phyloP scores from a whole-genome alignment of 2,797 vertebrate genomes.

The Myiotriccus ornatus region DNA sequence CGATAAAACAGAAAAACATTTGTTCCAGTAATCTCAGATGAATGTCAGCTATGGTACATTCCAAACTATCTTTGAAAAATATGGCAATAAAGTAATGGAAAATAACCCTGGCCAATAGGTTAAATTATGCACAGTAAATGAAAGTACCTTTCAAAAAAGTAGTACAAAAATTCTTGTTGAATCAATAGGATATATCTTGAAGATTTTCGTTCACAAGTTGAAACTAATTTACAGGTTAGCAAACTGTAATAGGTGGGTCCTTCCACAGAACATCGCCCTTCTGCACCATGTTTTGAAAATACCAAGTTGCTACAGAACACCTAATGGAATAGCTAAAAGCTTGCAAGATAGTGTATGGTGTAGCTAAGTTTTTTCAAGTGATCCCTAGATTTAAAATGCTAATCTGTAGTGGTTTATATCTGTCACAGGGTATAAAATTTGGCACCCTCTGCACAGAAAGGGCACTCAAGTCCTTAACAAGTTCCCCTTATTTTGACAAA shows the following conservation, averaged over 20 bases:
- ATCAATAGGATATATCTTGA: not conserved
- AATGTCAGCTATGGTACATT: not conserved
- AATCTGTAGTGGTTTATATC: not conserved
- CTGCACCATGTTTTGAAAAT: not conserved
- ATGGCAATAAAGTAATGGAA: not conserved
- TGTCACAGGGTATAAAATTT: not conserved
- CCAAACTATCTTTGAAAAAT: not conserved
- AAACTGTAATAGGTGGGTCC: not conserved
- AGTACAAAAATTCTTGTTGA: not conserved
- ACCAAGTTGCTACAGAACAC: not conserved
- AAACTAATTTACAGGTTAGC: not conserved
- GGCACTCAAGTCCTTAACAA: not conserved
- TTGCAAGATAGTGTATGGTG: not conserved
- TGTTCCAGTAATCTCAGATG: not conserved
- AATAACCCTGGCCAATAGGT: not conserved
- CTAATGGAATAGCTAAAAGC: not conserved
- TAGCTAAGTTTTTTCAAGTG: not conserved
- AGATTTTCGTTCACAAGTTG: not conserved
- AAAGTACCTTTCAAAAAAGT: not conserved
- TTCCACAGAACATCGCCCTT: not conserved
- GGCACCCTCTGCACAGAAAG: not conserved
- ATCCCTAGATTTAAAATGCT: not conserved
- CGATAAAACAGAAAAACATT: not conserved
- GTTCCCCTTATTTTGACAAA: not conserved
- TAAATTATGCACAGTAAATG: not conserved